Percentiles rank a stretch among this genome's conserved stretches.
Conservation (phyloP, 30 jellyfish, hydroid and myxozoan species). For the Sanderia malayensis region DNA sequence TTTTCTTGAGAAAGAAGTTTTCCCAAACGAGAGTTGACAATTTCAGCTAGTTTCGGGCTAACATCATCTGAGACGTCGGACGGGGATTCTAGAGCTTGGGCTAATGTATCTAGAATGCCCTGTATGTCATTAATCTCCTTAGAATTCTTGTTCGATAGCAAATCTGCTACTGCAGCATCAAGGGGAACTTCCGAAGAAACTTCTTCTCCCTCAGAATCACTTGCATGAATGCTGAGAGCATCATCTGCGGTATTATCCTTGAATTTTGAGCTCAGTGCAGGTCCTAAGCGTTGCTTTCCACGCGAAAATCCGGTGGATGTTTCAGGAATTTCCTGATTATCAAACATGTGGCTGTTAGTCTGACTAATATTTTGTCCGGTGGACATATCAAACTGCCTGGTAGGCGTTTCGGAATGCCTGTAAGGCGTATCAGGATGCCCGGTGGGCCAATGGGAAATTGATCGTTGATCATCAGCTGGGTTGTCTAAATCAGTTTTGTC, state of each 20-base stretch:
- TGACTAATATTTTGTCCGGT: neutral
- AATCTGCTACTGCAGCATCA: slow-evolving; percentile 9
- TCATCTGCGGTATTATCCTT: neutral
- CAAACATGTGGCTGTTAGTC: too few relatives aligned
- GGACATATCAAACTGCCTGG: neutral
- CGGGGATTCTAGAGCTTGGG: slow-evolving; percentile 7
- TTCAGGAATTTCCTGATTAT: too few relatives aligned
- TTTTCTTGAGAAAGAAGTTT: neutral
- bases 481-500: neutral
- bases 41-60: neutral
- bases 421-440: neutral
- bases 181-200: too few relatives aligned
- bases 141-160: neutral
- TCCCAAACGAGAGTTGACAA: slow-evolving; percentile 8
- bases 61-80: neutral
- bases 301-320: too few relatives aligned
- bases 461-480: neutral
- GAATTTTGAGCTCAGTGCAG: too few relatives aligned
- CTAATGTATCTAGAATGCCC: slow-evolving; percentile 3
- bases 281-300: too few relatives aligned
- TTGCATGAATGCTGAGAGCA: slow-evolving; percentile 13
- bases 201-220: slow-evolving; percentile 3
- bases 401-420: neutral
- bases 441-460: neutral
- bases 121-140: neutral